Conservation (phyloP, 2,113 vertebrate species). For the Peromyscus maniculatus region DNA sequence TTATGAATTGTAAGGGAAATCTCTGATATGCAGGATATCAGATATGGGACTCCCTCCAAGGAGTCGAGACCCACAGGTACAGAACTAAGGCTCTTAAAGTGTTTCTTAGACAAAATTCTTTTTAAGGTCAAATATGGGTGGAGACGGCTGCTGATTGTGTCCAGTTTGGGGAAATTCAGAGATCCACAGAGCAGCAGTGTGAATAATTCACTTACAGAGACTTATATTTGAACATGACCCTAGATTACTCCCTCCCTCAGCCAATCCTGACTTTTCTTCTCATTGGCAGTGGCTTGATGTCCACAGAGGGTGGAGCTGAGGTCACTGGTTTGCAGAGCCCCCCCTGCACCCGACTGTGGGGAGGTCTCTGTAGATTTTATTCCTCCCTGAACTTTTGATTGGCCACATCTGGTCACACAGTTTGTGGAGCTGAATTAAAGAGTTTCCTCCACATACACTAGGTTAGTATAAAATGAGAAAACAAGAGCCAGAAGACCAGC, state of each 20-base stretch:
- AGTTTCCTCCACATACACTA: neutral
- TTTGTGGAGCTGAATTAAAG: neutral
- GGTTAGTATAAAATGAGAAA: neutral
- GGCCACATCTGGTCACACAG: rapidly evolving
- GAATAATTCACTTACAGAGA: neutral
- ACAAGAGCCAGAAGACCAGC: neutral
- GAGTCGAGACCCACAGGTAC: too few species aligned
- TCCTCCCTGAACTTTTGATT: neutral
- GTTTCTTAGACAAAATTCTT: neutral
- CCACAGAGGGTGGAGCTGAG: rapidly evolving
- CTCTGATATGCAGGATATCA: neutral
- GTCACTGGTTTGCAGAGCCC: rapidly evolving
- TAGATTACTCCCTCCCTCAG: rapidly evolving
- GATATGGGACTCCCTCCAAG: neutral
- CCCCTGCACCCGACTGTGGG: too few species aligned
- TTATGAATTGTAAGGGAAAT: neutral
- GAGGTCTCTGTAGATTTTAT: neutral
- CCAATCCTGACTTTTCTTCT: neutral
- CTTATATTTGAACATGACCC: neutral
- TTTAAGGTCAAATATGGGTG: neutral
- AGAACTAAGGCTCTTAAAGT: neutral
- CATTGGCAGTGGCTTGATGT: neutral
- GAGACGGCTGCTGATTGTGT: neutral
- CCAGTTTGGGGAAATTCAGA: neutral
- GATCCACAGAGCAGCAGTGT: neutral